Evolutionary conservation across 1,140 invertebrate genomes (phyloP).

Genomic region (Aculops lycopersici): DNA sequence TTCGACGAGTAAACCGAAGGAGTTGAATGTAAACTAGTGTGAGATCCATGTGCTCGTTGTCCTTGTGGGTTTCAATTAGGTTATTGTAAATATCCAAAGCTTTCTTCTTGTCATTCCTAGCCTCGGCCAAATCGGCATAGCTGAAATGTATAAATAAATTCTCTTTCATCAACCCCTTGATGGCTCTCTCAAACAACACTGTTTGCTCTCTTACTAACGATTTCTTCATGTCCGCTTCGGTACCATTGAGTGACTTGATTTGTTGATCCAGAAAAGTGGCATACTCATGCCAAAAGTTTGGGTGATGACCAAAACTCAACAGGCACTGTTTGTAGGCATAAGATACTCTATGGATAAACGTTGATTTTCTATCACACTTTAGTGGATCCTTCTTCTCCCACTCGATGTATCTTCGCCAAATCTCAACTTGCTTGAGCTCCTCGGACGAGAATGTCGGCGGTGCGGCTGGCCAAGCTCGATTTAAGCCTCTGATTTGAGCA

Average conservation of each 20-base stretch:
- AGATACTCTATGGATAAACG: conserved; percentile 73
- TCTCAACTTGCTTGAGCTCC: conserved; percentile 68
- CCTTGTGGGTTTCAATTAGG: conserved; percentile 28
- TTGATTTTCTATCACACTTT: conserved; percentile 63
- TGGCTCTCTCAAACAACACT: conserved; percentile 63
- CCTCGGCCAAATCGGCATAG: conserved; percentile 91
- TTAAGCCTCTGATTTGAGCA: conserved; percentile 65
- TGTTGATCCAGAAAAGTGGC: conserved; percentile 78
- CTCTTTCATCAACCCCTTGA: conserved; percentile 38
- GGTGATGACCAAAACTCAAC: conserved; percentile 77
- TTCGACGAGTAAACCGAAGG: conserved; percentile 86
- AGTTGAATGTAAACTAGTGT: conserved; percentile 90
- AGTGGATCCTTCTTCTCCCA: conserved; percentile 93
- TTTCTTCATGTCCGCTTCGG: conserved; percentile 72
- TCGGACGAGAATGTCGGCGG: conserved; percentile 60
- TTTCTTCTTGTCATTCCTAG: conserved; percentile 71
- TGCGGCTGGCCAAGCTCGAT: conserved; percentile 65
- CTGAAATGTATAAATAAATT: conserved; percentile 86
- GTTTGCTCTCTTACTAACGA: conserved; percentile 71
- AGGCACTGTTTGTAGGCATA: conserved; percentile 95
- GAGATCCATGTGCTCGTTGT: conserved; percentile 37
- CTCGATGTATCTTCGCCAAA: conserved; percentile 96
- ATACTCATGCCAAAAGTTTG: conserved; percentile 94
- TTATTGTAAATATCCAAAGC: conserved; percentile 85
- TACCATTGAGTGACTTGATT: conserved; percentile 60